These are phyloP conservation scores for Hyphantria cunea DNA, from an alignment of 1,140 invertebrate species.

Conservation along the genomic window DNA sequence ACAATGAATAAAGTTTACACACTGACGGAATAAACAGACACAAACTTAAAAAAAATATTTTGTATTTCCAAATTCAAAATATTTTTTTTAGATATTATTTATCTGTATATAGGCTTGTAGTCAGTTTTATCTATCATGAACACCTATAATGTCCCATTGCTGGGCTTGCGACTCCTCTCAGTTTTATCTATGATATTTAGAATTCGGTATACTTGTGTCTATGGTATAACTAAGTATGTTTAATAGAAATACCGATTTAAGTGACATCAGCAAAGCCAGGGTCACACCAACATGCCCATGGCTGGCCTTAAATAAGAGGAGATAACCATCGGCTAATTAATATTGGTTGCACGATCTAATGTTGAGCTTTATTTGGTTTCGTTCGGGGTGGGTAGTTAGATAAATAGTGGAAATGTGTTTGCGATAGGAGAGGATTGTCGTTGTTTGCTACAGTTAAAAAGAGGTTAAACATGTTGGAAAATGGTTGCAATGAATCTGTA, in stretches of 20 bases:
- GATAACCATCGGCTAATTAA: conserved; percentile 52
- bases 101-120: too few species aligned
- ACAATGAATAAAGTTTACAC: too few species aligned
- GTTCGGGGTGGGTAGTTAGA: conserved; percentile 5
- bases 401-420: conserved; percentile 1
- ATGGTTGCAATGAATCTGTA: neutral
- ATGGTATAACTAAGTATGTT: too few species aligned
- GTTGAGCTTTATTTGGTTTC: conserved; percentile 24
- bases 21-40: too few species aligned
- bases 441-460: neutral
- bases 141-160: too few species aligned
- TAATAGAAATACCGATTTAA: conserved; percentile 5
- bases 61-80: too few species aligned
- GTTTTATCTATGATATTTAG: too few species aligned
- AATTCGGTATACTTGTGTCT: too few species aligned
- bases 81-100: too few species aligned
- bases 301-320: conserved; percentile 34
- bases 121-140: too few species aligned
- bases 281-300: conserved; percentile 25
- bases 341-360: conserved; percentile 36
- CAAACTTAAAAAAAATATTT: too few species aligned
- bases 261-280: conserved; percentile 9
- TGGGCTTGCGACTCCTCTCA: too few species aligned
- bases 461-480: neutral
- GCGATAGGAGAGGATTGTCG: neutral